A percentile compares a stretch with the other conserved stretches of the same genome.
Conservation (phyloP, 2,797 vertebrate species). For the Scyliorhinus canicula region DNA sequence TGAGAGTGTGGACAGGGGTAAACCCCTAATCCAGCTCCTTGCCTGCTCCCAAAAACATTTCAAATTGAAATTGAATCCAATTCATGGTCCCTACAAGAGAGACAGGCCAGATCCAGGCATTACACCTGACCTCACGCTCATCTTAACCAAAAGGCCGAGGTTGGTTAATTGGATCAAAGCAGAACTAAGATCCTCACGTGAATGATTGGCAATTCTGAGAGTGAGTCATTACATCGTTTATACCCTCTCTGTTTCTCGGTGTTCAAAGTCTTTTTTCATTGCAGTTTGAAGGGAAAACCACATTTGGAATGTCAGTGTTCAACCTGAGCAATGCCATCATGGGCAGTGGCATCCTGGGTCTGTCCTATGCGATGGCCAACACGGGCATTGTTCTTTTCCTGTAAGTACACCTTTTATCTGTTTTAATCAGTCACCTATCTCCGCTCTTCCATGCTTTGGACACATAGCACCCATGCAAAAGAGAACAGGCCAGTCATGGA, state of each 20-base stretch:
- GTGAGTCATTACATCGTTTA: not conserved
- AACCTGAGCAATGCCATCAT: conserved; percentile 98
- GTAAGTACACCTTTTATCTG: conserved; percentile 62
- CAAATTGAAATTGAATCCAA: too few relatives aligned
- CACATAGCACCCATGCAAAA: too few relatives aligned
- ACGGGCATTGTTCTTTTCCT: conserved; percentile 89
- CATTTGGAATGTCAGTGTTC: conserved; percentile 96
- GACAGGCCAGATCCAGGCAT: too few relatives aligned
- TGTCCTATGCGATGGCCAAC: conserved; percentile 97
- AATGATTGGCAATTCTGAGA: not conserved
- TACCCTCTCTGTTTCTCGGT: not conserved
- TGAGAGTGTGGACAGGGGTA: too few relatives aligned
- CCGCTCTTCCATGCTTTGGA: too few relatives aligned
- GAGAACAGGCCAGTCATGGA: not conserved
- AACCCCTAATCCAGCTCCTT: too few relatives aligned
- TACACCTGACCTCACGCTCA: too few relatives aligned
- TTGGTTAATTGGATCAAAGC: not conserved
- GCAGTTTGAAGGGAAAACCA: conserved; percentile 96
- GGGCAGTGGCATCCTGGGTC: conserved; percentile 94
- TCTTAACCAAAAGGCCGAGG: too few relatives aligned
- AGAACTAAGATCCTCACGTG: not conserved
- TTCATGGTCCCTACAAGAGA: too few relatives aligned
- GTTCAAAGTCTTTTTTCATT: not conserved
- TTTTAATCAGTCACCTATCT: not conserved
- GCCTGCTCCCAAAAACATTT: too few relatives aligned